Percentiles rank a stretch among this genome's conserved stretches.
phyloP scores from a whole-genome alignment of 2,797 vertebrate species.

The Pangasius sanitwongsei region DNA sequence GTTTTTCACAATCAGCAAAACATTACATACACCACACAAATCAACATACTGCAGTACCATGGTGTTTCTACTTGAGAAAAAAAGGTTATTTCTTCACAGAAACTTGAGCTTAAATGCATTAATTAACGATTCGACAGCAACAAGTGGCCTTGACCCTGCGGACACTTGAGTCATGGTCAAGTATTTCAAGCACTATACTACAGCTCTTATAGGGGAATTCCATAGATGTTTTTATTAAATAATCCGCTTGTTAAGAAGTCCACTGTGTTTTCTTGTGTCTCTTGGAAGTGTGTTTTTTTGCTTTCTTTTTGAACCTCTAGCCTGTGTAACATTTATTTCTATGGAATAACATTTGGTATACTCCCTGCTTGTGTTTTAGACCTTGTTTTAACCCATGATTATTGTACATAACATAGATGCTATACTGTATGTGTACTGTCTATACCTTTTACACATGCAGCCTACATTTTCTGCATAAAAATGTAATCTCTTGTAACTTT shows the following conservation, averaged over 20 bases:
- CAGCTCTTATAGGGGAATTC: not conserved
- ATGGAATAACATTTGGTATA: not conserved
- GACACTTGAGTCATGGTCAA: slow-evolving; percentile 5
- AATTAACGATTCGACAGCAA: not conserved
- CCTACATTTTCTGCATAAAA: not conserved
- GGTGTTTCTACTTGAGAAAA: not conserved
- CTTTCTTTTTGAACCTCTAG: not conserved
- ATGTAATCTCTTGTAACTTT: not conserved
- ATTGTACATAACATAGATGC: not conserved
- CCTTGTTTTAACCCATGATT: not conserved
- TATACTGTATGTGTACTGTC: not conserved
- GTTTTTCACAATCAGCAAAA: not conserved
- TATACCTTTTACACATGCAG: not conserved
- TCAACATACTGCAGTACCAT: not conserved
- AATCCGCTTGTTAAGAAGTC: too few species aligned
- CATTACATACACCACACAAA: not conserved
- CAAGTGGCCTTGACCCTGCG: not conserved
- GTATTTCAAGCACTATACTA: not conserved
- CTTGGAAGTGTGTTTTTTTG: not conserved
- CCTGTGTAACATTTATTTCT: not conserved
- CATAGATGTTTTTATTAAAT: not conserved
- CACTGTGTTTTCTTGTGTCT: not conserved
- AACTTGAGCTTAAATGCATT: not conserved
- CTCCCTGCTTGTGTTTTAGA: not conserved
- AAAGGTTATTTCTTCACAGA: not conserved